Base-by-base conservation (phyloP, 2,888 invertebrate species). In the Drosophila fungiperda region DNA sequence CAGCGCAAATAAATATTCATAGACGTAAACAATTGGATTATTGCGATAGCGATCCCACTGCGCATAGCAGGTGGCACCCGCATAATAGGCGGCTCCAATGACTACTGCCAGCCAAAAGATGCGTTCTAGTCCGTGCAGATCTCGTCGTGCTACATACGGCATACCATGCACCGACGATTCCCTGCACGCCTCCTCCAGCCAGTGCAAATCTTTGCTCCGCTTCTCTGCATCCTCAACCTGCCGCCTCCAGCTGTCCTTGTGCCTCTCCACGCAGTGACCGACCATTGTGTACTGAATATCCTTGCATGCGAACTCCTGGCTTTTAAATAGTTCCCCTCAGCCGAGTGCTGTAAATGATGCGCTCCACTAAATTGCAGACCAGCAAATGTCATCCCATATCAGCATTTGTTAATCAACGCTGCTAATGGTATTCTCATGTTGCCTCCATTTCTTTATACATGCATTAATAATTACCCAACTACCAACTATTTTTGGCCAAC, bases 21-120 rank as follows among this genome's bases (percentile, higher is more conserved):
- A 93, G 9, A 94, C 94, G 74, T 94, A 94, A 4, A 94, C 94
- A 20, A 94, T 94, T 0, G 94, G 94, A 89, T 94, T 94, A 58
- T 94, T 91, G 35, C 92, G 92, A 83, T 94, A 94, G 29, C 94
- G 92, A n/a, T 80, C 84, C 91, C 94, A 92, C 57, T 92, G 92
- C 20, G 83, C 76, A 26, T 78, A 75, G 57, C 92, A 92, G 49
- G 90, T 88, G 20, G 61, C 58, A 3, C 86, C 73, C 1, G 92
- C 91, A 33, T 82, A 90, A 53, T 86, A 90, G 0, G 87, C 80
- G 2, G 89, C 89, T 45, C 76, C 76, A 35, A 90, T 38, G 7
- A 92, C 68, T n/a, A 82, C 65, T 3, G 62, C 42, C 4, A 78
- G 45, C 93, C 93, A 93, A 38, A 92, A 89, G 20, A 90, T 11